phyloP scores from a whole-genome alignment of 2,888 invertebrate species.

The Agrochola macilenta region DNA sequence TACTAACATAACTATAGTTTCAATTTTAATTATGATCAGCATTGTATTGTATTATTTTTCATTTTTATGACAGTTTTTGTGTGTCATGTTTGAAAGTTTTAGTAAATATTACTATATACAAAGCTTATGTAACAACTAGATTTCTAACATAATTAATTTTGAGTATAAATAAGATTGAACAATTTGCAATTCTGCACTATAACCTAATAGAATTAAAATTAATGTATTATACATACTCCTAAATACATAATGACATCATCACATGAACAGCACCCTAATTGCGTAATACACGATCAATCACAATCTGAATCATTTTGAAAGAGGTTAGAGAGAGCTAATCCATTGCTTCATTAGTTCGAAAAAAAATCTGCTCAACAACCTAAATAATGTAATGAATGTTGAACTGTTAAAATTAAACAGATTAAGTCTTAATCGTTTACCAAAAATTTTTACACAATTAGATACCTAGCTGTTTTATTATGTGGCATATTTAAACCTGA shows the following conservation, averaged over 20 bases:
- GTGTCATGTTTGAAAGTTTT: constrained; percentile 17
- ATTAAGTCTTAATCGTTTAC: too few relatives aligned
- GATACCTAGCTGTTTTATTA: not conserved
- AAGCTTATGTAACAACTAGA: constrained; percentile 30
- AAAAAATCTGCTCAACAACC: too few relatives aligned
- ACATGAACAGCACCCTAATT: not conserved
- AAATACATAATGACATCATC: constrained; percentile 1
- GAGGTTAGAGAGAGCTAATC: too few relatives aligned
- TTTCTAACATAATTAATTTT: constrained; percentile 28
- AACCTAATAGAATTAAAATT: not conserved
- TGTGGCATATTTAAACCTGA: not conserved
- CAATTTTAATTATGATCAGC: constrained; percentile 3
- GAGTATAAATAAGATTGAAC: not conserved
- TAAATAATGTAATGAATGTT: too few relatives aligned
- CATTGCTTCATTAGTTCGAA: too few relatives aligned
- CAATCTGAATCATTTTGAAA: too few relatives aligned
- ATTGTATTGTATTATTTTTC: constrained; percentile 14
- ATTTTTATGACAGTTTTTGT: constrained; percentile 31
- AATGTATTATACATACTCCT: not conserved
- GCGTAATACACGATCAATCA: too few relatives aligned
- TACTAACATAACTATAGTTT: not conserved
- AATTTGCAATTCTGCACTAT: constrained; percentile 13
- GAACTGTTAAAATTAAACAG: too few relatives aligned
- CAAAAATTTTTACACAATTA: too few relatives aligned
- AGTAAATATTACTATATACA: constrained; percentile 4